These are phyloP conservation scores for Edolisoma coerulescens DNA, from an alignment of 2,113 vertebrate species.

Conservation along the genomic window DNA sequence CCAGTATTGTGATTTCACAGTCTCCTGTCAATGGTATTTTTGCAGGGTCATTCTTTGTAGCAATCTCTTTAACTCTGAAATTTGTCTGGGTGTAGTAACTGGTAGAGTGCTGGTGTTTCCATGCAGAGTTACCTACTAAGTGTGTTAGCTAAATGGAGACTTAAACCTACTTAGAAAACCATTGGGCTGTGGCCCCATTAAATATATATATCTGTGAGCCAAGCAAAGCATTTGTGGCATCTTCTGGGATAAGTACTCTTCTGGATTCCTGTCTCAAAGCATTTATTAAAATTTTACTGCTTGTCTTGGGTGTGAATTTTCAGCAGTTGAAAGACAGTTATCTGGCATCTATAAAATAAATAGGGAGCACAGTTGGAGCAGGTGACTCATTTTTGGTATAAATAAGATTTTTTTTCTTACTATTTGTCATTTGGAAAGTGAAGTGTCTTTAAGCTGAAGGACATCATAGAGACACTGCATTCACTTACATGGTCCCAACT, in stretches of 20 bases:
- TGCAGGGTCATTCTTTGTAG: not conserved
- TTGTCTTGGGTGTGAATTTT: conserved; percentile 47
- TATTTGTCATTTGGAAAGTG: not conserved
- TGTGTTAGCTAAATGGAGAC: not conserved
- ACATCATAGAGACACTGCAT: not conserved
- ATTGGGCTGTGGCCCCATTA: not conserved
- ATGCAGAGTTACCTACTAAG: not conserved
- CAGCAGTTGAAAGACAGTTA: conserved; percentile 8
- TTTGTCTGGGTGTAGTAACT: not conserved
- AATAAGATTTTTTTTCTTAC: not conserved
- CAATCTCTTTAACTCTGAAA: not conserved
- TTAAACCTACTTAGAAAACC: not conserved
- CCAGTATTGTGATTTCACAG: not conserved
- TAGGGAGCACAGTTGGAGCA: not conserved
- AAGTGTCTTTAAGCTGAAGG: not conserved
- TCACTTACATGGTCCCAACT: not conserved
- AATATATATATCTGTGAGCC: not conserved
- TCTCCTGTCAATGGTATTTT: not conserved
- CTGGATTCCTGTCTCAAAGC: not conserved
- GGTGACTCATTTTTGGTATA: not conserved
- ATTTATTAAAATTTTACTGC: conserved; percentile 5
- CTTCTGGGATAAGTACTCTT: not conserved
- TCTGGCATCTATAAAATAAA: conserved; percentile 5
- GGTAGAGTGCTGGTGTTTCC: not conserved
- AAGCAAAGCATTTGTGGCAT: not conserved